Base-by-base conservation (phyloP, 2,113 vertebrate species). In the Microtus pennsylvanicus region DNA sequence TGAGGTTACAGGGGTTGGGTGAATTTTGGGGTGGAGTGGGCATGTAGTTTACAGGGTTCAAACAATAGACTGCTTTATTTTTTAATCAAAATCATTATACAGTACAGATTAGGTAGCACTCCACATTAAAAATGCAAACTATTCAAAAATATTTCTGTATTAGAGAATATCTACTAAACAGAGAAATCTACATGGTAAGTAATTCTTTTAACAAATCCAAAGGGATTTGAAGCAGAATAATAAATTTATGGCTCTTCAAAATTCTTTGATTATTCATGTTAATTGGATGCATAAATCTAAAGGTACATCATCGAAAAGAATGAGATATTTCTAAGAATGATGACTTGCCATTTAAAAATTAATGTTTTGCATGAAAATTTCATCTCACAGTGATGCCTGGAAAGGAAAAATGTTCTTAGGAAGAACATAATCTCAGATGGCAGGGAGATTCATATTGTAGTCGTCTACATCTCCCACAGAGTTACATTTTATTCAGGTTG, bases 281-380 rank as follows among this genome's bases (percentile, higher is more conserved):
- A 97, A 96, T 95, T 94, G 91, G 96, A 95, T 92, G 61, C 80
- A 96, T 97, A 97, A 97, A 97, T 97, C 61, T 91, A 78, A 96
- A 95, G 91, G 50, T 83, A 94, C 38, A 92, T 77, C 74, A 61
- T 61, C 92, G 77, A 90, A 90, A 6, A 47, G 88, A 94, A 93
- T 96, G 50, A 85, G 74, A 76, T 90, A 77, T 88, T 91, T 94
- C 83, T 50, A 87, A 93, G 63, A 95, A 81, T 35, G 10, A 93
- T 93, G 92, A 70, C 72, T 94, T 96, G 5, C 30, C 87, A 81
- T 92, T 96, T 87, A 95, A 94, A 95, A 83, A 91, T 93, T 78
- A 77, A 93, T 83, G 93, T n/a, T 1, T 0, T 72, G 19, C 47
- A 42, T 75, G 11, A 21, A 94, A 67, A 90, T 80, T 80, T 3